phyloP scores from a whole-genome alignment of 2,113 vertebrate genomes.

The Haemorhous mexicanus region DNA sequence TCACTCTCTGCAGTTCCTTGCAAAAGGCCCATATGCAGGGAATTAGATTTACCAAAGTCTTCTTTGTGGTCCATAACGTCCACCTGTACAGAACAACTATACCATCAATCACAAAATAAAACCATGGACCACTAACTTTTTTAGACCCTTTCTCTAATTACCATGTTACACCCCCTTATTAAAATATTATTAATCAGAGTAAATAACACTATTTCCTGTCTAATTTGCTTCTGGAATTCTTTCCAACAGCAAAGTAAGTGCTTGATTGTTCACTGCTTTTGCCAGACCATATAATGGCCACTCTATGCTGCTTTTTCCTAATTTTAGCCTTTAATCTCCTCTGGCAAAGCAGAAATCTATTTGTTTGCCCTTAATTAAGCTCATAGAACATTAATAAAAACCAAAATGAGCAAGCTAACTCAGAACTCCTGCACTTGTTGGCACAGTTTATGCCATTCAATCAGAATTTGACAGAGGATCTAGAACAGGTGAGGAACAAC shows the following conservation, averaged over 20 bases:
- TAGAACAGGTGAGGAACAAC: background rate
- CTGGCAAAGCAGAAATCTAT: background rate
- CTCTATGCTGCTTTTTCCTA: background rate
- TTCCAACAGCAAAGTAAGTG: background rate
- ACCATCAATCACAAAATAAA: background rate
- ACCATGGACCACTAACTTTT: background rate
- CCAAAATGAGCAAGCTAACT: background rate
- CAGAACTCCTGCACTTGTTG: background rate
- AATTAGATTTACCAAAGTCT: background rate
- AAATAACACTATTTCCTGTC: background rate
- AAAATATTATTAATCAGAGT: background rate
- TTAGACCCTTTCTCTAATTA: background rate
- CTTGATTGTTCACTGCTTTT: background rate
- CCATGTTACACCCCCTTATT: background rate
- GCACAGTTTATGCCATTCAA: background rate
- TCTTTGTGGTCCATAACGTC: background rate
- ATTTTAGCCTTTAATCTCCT: background rate
- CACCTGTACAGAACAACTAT: background rate
- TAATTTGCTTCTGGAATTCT: background rate
- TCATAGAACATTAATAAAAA: background rate
- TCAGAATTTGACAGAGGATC: background rate
- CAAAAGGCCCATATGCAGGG: background rate
- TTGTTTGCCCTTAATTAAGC: background rate
- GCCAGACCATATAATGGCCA: background rate
- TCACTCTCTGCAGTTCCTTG: background rate